These are phyloP conservation scores for Tryphoninae sp. DNA, from an alignment of 2,888 invertebrate genomes.

Conservation along the genomic window DNA sequence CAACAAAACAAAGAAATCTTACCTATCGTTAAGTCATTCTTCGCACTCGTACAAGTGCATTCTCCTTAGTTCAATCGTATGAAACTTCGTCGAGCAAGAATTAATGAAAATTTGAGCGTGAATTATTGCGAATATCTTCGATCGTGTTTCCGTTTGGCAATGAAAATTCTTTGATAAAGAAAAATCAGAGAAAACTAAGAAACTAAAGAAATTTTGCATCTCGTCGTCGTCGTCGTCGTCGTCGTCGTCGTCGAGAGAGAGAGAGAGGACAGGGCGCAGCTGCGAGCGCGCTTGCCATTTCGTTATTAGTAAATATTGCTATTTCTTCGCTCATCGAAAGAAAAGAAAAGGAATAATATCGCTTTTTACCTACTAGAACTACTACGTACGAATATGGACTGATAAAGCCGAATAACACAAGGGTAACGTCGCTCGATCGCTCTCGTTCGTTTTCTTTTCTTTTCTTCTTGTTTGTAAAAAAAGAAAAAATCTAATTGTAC, in stretches of 20 bases:
- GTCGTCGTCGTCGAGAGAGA: neutral
- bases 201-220: constrained; percentile 1
- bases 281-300: constrained; percentile 46
- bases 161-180: neutral
- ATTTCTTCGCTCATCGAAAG: constrained; percentile 44
- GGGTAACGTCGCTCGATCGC: constrained; percentile 18
- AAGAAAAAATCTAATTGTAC: neutral
- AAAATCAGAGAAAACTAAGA: neutral
- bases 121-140: constrained; percentile 11
- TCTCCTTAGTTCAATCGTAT: neutral
- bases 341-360: constrained; percentile 36
- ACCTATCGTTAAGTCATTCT: neutral
- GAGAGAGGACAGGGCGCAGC: constrained; percentile 41
- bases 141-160: constrained; percentile 7
- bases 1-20: neutral
- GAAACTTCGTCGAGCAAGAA: neutral
- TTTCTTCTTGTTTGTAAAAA: neutral
- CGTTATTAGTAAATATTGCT: constrained; percentile 27
- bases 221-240: constrained; percentile 19
- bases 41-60: neutral
- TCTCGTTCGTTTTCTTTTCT: constrained; percentile 11
- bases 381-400: constrained; percentile 59
- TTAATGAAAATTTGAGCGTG: neutral
- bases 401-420: constrained; percentile 51
- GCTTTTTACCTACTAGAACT: constrained; percentile 61